Evolutionary conservation across 1,140 invertebrate species (phyloP), one percentile per base, ranked within the genome.

Genomic region (Holotrichia oblita): DNA sequence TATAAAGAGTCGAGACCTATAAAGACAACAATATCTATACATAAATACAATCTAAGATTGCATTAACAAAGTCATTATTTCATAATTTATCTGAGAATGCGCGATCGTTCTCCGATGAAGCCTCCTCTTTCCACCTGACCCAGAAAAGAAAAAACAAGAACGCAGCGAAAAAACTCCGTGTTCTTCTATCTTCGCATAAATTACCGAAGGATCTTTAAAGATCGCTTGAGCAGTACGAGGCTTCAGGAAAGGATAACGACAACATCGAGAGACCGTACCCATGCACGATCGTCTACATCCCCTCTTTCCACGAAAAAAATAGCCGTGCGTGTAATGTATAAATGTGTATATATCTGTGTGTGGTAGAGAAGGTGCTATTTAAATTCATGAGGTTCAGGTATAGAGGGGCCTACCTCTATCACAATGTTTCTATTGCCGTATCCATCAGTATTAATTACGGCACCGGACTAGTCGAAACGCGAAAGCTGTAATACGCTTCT

Each of bases 351-450:
- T 55, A 55, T 55, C 14, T 55, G 48, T 55, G 48, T 17, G 48
- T 55, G 48, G 48, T 55, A 55, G 48, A 55, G 48, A 17, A 55
- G 48, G 48, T n/a, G 48, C 48, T 55, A 55, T 55, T 55, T 55
- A 55, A 55, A 55, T 55, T 55, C 48, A 55, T 55, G 48, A 55
- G 48, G 48, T 55, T 55, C 48, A 55, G 48, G 48, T 55, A 55
- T 55, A 55, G 48, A 55, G 48, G 48, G 48, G 48, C n/a, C 48
- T 55, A 17, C 48, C 48, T 17, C 48, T 55, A 55, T 55, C 17
- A 55, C 48, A 55, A 55, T 55, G 48, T 17, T 55, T 55, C 48
- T 55, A 55, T 55, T 55, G 48, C 48, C 48, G 48, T 55, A 55
- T 55, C 17, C 48, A 55, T 55, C 48, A 55, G 48, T 55, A 55